Percentiles rank a stretch among this genome's conserved stretches.
phyloP scores from a whole-genome alignment of 2,888 invertebrate genomes.

The Choristoneura rosaceana region DNA sequence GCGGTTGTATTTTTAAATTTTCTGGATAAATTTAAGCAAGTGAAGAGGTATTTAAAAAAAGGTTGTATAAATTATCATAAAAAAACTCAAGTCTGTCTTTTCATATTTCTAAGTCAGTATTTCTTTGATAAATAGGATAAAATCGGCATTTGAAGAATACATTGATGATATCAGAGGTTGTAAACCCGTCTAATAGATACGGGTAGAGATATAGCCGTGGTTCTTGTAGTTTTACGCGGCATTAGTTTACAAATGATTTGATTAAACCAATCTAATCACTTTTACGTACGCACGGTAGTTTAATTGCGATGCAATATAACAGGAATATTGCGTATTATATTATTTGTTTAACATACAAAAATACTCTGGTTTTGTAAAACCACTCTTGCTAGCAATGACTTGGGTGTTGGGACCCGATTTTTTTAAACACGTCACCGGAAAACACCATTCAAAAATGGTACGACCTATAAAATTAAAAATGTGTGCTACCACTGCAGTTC shows the following conservation, averaged over 20 bases:
- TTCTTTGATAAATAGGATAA: neutral
- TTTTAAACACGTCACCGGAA: no score
- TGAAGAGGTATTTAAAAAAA: no score
- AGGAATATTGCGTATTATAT: neutral
- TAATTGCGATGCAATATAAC: neutral
- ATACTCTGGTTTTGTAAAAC: no score
- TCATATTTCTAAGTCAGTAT: neutral
- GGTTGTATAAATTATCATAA: no score
- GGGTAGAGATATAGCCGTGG: slow-evolving; percentile 9
- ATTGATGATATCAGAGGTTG: slow-evolving; percentile 14
- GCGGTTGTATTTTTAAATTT: no score
- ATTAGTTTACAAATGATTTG: slow-evolving; percentile 20
- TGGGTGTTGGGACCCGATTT: no score
- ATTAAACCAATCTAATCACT: slow-evolving; percentile 29
- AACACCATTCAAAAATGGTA: no score
- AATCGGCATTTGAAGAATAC: slow-evolving; percentile 14
- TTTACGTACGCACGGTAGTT: slow-evolving; percentile 9
- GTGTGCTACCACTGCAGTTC: no score
- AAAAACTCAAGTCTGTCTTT: no score
- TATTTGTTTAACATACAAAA: neutral
- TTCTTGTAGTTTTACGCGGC: slow-evolving; percentile 15
- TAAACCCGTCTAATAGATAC: slow-evolving; percentile 17
- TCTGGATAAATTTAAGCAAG: no score
- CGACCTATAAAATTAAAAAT: no score
- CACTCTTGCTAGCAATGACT: no score